A percentile compares a stretch with the other conserved stretches of the same genome.
phyloP scores from a whole-genome alignment of 2,113 vertebrate genomes.

The Platysternon megacephalum region DNA sequence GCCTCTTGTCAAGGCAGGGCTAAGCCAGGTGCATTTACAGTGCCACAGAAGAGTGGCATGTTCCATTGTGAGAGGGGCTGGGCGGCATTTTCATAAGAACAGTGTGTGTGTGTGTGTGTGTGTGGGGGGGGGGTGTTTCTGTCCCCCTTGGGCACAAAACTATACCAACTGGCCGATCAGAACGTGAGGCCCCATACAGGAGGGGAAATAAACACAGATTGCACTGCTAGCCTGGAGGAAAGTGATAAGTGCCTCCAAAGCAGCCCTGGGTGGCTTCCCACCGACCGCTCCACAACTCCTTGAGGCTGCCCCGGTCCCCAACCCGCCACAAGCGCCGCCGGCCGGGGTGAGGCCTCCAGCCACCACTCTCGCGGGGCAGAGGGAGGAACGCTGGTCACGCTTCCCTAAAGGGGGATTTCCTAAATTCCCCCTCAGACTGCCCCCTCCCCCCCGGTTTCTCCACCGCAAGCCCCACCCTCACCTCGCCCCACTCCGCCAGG shows the following conservation, averaged over 20 bases:
- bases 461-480: not conserved
- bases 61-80: not conserved
- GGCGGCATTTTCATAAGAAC: not conserved
- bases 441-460: not conserved
- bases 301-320: not conserved
- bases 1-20: not conserved
- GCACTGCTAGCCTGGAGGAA: too few relatives aligned
- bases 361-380: not conserved
- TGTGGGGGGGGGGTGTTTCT: too few relatives aligned
- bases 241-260: too few relatives aligned
- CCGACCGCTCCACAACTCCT: too few relatives aligned
- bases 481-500: not conserved
- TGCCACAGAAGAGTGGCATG: too few relatives aligned
- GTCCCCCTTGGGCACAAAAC: too few relatives aligned
- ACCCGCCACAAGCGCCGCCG: not conserved
- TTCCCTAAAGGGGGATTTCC: not conserved
- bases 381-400: not conserved
- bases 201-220: not conserved
- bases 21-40: too few relatives aligned
- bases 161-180: too few relatives aligned
- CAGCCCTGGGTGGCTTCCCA: too few relatives aligned
- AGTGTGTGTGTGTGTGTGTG: too few relatives aligned
- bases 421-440: not conserved
- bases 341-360: not conserved
- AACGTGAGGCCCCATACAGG: not conserved